Percentiles rank a stretch among this genome's conserved stretches.
These are phyloP conservation scores for Zosterops japonicus DNA, from an alignment of 2,113 vertebrate species.

Conservation along the genomic window DNA sequence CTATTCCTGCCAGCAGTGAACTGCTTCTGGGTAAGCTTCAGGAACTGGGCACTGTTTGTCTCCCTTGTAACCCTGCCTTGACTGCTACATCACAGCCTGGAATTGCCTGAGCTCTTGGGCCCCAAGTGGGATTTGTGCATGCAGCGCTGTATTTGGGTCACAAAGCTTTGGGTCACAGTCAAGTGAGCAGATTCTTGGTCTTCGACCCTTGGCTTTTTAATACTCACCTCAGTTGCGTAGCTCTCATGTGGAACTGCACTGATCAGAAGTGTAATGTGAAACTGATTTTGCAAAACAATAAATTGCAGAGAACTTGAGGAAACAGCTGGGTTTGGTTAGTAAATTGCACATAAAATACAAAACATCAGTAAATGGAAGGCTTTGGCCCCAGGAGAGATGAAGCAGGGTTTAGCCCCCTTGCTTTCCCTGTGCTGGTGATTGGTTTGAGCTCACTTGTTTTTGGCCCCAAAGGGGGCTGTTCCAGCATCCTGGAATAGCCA, in stretches of 20 bases:
- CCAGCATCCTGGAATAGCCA: constrained; percentile 6
- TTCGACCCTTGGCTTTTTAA: background rate
- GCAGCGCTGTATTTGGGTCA: background rate
- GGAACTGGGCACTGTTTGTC: background rate
- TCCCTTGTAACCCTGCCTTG: background rate
- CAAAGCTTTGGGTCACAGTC: background rate
- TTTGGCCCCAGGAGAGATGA: constrained; percentile 33
- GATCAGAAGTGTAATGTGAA: constrained; percentile 59
- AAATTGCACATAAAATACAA: constrained; percentile 61
- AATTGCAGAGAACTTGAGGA: constrained; percentile 58
- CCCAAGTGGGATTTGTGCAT: background rate
- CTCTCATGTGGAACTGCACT: constrained; percentile 35
- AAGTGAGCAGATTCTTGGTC: constrained; percentile 6
- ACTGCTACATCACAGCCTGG: background rate
- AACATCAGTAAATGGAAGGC: constrained; percentile 59
- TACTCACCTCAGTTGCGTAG: constrained; percentile 20
- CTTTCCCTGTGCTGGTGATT: constrained; percentile 1
- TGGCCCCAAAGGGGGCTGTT: constrained; percentile 39
- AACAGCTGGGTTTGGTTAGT: constrained; percentile 65
- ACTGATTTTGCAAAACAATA: constrained; percentile 68
- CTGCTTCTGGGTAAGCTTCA: background rate
- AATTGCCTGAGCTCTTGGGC: background rate
- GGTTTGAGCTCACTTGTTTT: constrained; percentile 27
- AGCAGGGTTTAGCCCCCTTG: background rate
- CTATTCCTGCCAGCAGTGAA: background rate